Evolutionary conservation across 1,140 invertebrate genomes (phyloP).

Genomic region (Phymastichus coffea): DNA sequence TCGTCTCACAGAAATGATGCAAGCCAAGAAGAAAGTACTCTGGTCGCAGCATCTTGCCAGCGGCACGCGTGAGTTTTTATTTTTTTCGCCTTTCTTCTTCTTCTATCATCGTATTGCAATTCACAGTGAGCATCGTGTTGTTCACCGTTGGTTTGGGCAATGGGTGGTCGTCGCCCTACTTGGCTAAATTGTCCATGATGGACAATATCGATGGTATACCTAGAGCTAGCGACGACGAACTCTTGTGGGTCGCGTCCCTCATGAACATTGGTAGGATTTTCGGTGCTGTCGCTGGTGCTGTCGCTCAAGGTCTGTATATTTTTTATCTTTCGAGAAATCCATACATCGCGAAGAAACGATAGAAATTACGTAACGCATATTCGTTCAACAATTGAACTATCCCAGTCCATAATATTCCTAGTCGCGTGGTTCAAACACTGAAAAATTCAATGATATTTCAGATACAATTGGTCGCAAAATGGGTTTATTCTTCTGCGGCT

Average conservation of each 20-base stretch:
- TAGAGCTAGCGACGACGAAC: slow-evolving; percentile 42
- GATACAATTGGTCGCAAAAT: slow-evolving; percentile 60
- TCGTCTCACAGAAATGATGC: too few relatives aligned
- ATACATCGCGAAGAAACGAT: neutral
- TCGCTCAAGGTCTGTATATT: slow-evolving; percentile 47
- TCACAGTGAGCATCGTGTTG: slow-evolving; percentile 43
- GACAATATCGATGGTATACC: slow-evolving; percentile 33
- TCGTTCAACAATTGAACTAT: neutral
- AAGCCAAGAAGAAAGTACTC: slow-evolving; percentile 20
- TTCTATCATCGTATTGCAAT: neutral
- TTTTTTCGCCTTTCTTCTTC: neutral
- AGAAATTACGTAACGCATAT: neutral
- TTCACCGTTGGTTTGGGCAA: slow-evolving; percentile 45
- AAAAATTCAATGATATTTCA: too few relatives aligned
- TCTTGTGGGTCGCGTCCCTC: slow-evolving; percentile 51
- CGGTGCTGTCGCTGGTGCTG: slow-evolving; percentile 42
- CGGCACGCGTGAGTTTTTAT: slow-evolving; percentile 32
- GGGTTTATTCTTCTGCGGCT: slow-evolving; percentile 51
- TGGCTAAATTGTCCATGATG: slow-evolving; percentile 46
- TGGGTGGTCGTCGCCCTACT: slow-evolving; percentile 53
- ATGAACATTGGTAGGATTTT: slow-evolving; percentile 48
- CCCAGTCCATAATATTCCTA: neutral
- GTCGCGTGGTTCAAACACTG: neutral
- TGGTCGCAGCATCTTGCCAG: slow-evolving; percentile 43
- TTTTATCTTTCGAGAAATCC: neutral